These are phyloP conservation scores for Takifugu ocellatus DNA, from an alignment of 2,797 vertebrate genomes.

Conservation along the genomic window DNA sequence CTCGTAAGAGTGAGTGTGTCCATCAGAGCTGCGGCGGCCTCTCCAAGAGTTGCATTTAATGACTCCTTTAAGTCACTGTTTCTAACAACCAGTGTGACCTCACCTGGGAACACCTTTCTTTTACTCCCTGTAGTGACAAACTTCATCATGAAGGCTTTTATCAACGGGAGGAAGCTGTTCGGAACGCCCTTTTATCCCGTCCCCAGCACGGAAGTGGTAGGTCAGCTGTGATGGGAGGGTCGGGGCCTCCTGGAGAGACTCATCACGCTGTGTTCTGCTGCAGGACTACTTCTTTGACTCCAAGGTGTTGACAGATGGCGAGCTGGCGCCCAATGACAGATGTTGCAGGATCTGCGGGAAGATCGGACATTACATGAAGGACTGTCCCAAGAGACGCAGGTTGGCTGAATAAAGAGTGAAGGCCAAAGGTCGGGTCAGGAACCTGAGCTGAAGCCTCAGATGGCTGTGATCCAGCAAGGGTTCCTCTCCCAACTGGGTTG, in stretches of 20 bases:
- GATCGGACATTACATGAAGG: slow-evolving; percentile 99
- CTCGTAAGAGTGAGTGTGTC: slow-evolving; percentile 91
- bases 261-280: slow-evolving; percentile 1
- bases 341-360: slow-evolving; percentile 98
- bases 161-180: slow-evolving; percentile 95
- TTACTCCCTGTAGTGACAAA: slow-evolving; percentile 86
- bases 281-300: slow-evolving; percentile 99
- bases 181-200: slow-evolving; percentile 91
- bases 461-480: too few relatives aligned
- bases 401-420: slow-evolving; percentile 37
- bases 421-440: neutral
- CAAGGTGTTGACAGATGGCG: slow-evolving; percentile 94
- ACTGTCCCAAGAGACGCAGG: slow-evolving; percentile 98
- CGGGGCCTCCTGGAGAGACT: neutral
- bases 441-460: neutral
- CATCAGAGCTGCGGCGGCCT: too few relatives aligned
- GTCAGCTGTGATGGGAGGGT: slow-evolving; percentile 30
- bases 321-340: slow-evolving; percentile 94
- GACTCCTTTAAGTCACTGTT: too few relatives aligned
- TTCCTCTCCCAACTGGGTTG: too few relatives aligned
- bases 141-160: slow-evolving; percentile 99
- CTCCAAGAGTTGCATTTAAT: too few relatives aligned
- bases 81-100: too few relatives aligned
- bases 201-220: slow-evolving; percentile 89
- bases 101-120: neutral